Evolutionary conservation across 2,113 vertebrate species (phyloP), one percentile per base, ranked within the genome.

Genomic region (Atractosteus spatula): DNA sequence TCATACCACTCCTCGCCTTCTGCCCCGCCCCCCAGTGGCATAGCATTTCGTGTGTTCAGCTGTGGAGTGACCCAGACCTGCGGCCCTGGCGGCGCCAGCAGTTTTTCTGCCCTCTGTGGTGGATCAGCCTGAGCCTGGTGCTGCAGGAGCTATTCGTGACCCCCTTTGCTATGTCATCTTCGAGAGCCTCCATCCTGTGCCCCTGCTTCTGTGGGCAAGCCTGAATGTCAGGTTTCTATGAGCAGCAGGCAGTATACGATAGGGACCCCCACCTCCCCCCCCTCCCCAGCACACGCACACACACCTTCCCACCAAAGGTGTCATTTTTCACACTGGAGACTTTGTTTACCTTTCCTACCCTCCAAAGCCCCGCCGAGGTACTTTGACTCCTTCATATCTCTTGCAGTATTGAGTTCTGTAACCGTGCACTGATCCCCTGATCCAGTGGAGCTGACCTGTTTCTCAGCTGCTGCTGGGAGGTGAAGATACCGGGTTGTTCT

Each of bases 11-110:
- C 79, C 80, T 86, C 69, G 6, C 73, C 82, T 85, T 11, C 82
- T 87, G 87, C 91, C 79, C 84, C 80, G 62, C 83, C 78, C 89
- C 86, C 87, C 85, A 81, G 85, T 89, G 91, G 93, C 91, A 83
- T 91, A 92, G 86, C 83, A 42, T 95, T 95, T 96, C 92, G 86
- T 91, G 83, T 86, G 85, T 90, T 92, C 89, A 91, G 85, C 91
- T 90, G 90, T 81, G 81, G 90, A 89, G 91, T 86, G 88, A 93
- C 92, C 93, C 85, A 85, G 88, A 91, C 88, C 89, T 93, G 89
- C 87, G 88, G 88, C 92, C 94, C 90, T 82, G 84, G 86, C 77
- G 82, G 87, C 74, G 83, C 90, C 76, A 74, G 90, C 88, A 88
- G 82, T 91, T 94, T 89, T 79, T 89, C 87, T 82, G 14, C 86